Evolutionary conservation across 2,797 vertebrate genomes (phyloP).

Genomic region (Trachurus trachurus): DNA sequence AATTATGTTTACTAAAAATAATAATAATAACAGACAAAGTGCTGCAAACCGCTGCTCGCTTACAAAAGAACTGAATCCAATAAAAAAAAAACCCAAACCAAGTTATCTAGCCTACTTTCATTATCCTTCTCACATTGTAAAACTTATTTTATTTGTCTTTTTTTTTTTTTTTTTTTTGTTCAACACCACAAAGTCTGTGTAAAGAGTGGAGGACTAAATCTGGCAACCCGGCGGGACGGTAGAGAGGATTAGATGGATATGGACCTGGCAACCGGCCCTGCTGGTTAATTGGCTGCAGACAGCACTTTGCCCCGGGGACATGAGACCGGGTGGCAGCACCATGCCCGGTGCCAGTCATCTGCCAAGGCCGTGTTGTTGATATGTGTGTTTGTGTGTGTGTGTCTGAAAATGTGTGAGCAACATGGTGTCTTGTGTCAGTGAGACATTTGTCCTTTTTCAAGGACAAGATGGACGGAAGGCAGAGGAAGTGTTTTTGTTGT

Average conservation of each 20-base stretch:
- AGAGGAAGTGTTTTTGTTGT: slow-evolving; percentile 18
- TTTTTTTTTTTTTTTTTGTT: not conserved
- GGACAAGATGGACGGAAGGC: slow-evolving; percentile 54
- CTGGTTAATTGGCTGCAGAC: slow-evolving; percentile 73
- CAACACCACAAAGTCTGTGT: slow-evolving; percentile 23
- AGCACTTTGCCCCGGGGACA: slow-evolving; percentile 47
- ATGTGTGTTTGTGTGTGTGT: slow-evolving; percentile 31
- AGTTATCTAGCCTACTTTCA: slow-evolving; percentile 19
- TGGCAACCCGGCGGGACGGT: slow-evolving; percentile 54
- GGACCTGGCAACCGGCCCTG: slow-evolving; percentile 64
- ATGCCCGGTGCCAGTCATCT: slow-evolving; percentile 48
- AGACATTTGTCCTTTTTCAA: slow-evolving; percentile 48
- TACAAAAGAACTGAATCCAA: slow-evolving; percentile 3
- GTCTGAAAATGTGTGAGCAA: slow-evolving; percentile 12
- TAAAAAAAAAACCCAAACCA: not conserved
- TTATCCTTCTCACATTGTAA: slow-evolving; percentile 25
- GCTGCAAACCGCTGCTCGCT: slow-evolving; percentile 9
- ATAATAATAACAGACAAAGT: not conserved
- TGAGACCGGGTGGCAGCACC: slow-evolving; percentile 47
- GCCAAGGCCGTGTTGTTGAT: slow-evolving; percentile 26
- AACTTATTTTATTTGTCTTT: not conserved
- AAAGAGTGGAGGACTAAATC: slow-evolving; percentile 41
- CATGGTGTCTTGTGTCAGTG: slow-evolving; percentile 35
- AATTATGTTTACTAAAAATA: slow-evolving; percentile 10
- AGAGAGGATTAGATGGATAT: slow-evolving; percentile 48